These are phyloP conservation scores for Leguminivora glycinivorella DNA, from an alignment of 1,140 invertebrate genomes.

Conservation along the genomic window DNA sequence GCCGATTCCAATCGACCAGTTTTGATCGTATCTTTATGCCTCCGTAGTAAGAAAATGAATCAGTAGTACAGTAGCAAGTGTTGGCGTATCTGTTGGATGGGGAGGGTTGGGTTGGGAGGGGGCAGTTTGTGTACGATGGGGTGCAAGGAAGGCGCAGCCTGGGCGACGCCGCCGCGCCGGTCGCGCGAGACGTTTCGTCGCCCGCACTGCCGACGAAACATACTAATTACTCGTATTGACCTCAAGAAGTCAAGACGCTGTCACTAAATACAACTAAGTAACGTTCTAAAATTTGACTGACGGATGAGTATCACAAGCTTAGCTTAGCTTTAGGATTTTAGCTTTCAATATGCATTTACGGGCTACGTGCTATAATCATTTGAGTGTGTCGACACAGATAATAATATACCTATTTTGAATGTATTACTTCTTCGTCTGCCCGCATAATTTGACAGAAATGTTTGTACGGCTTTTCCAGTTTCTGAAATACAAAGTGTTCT, in stretches of 20 bases:
- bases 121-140: neutral
- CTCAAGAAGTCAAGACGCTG: neutral
- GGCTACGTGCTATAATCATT: too few species aligned
- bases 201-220: conserved; percentile 31
- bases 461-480: too few species aligned
- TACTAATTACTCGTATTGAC: neutral
- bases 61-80: neutral
- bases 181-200: conserved; percentile 41
- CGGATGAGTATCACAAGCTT: too few species aligned
- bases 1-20: neutral
- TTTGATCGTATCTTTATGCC: neutral
- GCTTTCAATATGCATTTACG: too few species aligned
- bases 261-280: neutral
- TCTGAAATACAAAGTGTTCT: too few species aligned
- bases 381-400: too few species aligned
- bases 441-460: too few species aligned
- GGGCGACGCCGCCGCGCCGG: conserved; percentile 36
- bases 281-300: too few species aligned
- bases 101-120: conserved; percentile 1
- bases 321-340: too few species aligned
- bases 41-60: neutral
- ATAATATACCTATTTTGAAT: too few species aligned
- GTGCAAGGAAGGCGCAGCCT: neutral
- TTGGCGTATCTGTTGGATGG: conserved; percentile 29
- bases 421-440: too few species aligned